Evolutionary conservation across 2,888 invertebrate genomes (phyloP), one percentile per base, ranked within the genome.

Genomic region (Carpatolechia fugitivella): DNA sequence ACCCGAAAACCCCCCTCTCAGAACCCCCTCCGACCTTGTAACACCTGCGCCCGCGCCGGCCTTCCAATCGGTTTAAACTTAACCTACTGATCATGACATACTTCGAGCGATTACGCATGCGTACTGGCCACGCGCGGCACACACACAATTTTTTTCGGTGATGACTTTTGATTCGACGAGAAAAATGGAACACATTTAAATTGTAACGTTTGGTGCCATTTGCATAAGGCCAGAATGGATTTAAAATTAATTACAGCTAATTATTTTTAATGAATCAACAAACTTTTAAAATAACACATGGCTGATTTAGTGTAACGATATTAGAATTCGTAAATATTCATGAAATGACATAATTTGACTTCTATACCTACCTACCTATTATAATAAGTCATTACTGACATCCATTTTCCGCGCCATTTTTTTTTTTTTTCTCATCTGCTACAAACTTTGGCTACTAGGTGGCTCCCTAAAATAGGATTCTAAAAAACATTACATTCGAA

Each of bases 61-160:
- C 81, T 80, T 81, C 79, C 70, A 72, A 71, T 77, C 78, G 79
- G 80, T 81, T 87, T 88, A 88, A 90, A 90, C 89, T 90, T 90
- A 85, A 90, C 90, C 90, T 77, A 90, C 81, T 90, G 89, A 87
- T 89, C 90, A 88, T 90, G 90, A 89, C 90, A 88, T 70, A 90
- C 86, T 84, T 90, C 78, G 70, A 69, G 69, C 80, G 88, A 86
- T 89, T 87, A 84, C 85, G 82, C 72, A 65, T 67, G 70, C 64
- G 75, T 71, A 76, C 46, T 29, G 14, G 46, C 46, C 24, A 29
- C 46, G 14, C 46, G 40, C 35, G 16, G 31, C 33, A 48, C 30
- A 47, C 30, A 48, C 16, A 48, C 48, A 48, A 40, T 40, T 35
- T 51, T 56, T 41, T 56, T 56, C 29, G 52, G 52, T 31, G 56